Evolutionary conservation across 2,888 invertebrate genomes (phyloP).

Genomic region (Ophonus ardosiacus): DNA sequence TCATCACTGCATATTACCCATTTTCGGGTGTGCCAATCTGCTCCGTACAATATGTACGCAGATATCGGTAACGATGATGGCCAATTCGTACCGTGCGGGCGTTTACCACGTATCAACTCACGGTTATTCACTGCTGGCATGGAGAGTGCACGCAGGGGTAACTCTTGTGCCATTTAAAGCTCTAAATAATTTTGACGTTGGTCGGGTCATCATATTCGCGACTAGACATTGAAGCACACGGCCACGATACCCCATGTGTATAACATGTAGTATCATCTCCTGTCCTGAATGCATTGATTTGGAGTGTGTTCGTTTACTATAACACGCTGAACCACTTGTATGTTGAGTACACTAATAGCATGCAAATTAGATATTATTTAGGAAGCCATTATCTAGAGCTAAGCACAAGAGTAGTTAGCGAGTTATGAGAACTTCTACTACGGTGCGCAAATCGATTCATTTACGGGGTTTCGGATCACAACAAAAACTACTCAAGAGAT

Average conservation of each 20-base stretch:
- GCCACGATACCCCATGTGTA: not conserved
- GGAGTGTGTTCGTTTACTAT: conserved; percentile 9
- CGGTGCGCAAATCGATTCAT: conserved; percentile 11
- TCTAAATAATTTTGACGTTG: too few relatives aligned
- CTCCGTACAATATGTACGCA: too few relatives aligned
- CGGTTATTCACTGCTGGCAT: too few relatives aligned
- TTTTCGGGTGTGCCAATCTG: too few relatives aligned
- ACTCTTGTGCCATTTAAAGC: too few relatives aligned
- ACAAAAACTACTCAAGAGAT: conserved; percentile 8
- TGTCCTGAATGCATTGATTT: conserved; percentile 6
- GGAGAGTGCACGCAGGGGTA: too few relatives aligned
- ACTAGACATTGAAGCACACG: too few relatives aligned
- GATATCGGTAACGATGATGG: too few relatives aligned
- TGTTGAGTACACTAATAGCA: conserved; percentile 41
- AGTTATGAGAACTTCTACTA: conserved; percentile 26
- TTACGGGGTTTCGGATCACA: not conserved
- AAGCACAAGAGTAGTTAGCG: conserved; percentile 28
- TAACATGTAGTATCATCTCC: not conserved
- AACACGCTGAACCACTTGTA: conserved; percentile 24
- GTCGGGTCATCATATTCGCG: too few relatives aligned
- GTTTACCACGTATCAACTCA: too few relatives aligned
- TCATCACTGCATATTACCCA: too few relatives aligned
- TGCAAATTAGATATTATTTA: conserved; percentile 45
- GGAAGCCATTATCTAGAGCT: conserved; percentile 37
- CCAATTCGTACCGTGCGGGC: too few relatives aligned